Base-by-base conservation (phyloP, 1,140 invertebrate species). In the Tigriopus japonicus region DNA sequence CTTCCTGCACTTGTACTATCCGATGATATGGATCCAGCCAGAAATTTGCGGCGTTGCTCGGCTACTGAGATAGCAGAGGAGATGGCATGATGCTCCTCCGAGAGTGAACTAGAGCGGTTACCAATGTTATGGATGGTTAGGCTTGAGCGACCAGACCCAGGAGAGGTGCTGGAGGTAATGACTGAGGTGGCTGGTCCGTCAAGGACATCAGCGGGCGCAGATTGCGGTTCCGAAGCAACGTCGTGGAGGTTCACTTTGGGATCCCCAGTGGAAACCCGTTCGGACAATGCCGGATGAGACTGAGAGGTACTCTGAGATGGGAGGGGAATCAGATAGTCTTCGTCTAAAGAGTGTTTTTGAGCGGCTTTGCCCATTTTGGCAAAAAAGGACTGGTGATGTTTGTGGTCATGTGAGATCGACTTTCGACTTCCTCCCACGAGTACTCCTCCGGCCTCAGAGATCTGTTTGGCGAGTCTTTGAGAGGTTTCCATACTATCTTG, bases 401-500 rank as follows among this genome's bases (percentile, higher is more conserved):
- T 35, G 28, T 35, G 28, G 28, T 35, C 28, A 35, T 35, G 28
- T 9, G 28, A 35, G 28, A 35, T 35, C 28, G 28, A 35, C 28
- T 35, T 35, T 3, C 28, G 28, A 35, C 28, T 35, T 9, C 28
- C 28, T 35, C 28, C 28, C 9, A 35, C 28, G 28, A 35, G 28
- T 9, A 35, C 28, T 9, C 28, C 28, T 35, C 28, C 28, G 28
- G 28, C 28, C 28, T 35, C 28, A 35, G 28, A 35, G 28, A 35
- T 35, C 28, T 35, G 28, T 35, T 35, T 35, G 28, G 28, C 28
- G 28, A 35, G 28, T 10, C 35, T 43, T 9, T 55, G 19, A 62
- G 41, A 40, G 17, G 12, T 17, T 59, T 49, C 23, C 52, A 63
- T 19, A 13, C 19, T 42, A 23, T 62, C 42, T 45, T 62, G 45